Evolutionary conservation across 2,113 vertebrate species (phyloP).

Genomic region (Stegostoma tigrinum): DNA sequence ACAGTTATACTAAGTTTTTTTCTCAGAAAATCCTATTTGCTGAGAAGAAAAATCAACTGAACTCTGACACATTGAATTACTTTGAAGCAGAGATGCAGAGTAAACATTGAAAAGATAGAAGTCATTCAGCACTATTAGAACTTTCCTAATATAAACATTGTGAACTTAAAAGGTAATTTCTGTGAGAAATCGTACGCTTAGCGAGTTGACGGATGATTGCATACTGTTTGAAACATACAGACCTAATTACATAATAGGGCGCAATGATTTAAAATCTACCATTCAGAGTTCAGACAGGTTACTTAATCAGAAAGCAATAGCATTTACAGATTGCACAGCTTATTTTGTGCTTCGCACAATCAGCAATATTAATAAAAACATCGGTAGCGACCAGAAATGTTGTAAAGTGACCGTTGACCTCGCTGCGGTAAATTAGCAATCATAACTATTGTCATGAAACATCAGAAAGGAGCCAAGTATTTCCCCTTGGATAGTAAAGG

Average conservation of each 20-base stretch:
- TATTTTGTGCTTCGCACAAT: not conserved
- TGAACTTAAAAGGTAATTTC: not conserved
- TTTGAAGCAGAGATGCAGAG: not conserved
- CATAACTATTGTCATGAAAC: not conserved
- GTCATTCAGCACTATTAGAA: not conserved
- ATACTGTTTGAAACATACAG: not conserved
- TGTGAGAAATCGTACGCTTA: not conserved
- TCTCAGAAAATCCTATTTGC: not conserved
- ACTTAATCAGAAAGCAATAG: not conserved
- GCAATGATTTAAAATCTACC: not conserved
- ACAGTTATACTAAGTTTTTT: not conserved
- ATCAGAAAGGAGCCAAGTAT: not conserved
- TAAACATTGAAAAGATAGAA: not conserved
- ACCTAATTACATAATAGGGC: not conserved
- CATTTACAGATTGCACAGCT: not conserved
- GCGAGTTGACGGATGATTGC: not conserved
- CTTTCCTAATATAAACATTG: not conserved
- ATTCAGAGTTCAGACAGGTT: not conserved
- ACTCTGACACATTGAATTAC: not conserved
- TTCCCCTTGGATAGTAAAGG: not conserved
- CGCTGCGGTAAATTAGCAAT: not conserved
- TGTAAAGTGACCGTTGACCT: not conserved
- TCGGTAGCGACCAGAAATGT: not conserved
- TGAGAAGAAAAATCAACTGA: not conserved
- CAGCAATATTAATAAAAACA: conserved; percentile 4